Evolutionary conservation across 2,888 invertebrate genomes (phyloP).

Genomic region (Apocheima hispidaria): DNA sequence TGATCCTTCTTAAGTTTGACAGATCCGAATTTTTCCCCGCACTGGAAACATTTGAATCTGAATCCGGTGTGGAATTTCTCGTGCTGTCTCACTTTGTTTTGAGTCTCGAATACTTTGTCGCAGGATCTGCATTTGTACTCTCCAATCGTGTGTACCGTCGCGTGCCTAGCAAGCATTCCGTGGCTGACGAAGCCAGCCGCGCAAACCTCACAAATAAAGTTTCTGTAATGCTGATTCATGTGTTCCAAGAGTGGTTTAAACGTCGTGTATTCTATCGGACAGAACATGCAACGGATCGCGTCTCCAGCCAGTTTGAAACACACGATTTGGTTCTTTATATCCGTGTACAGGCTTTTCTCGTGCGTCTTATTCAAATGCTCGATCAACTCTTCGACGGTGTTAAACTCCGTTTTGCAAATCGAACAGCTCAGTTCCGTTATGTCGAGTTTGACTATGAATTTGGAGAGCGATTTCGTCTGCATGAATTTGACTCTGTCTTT

Average conservation of each 20-base stretch:
- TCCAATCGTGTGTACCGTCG: constrained; percentile 63
- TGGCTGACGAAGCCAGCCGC: constrained; percentile 68
- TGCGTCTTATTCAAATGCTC: constrained; percentile 53
- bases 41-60: constrained; percentile 64
- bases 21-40: constrained; percentile 64
- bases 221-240: constrained; percentile 72
- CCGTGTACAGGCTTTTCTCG: constrained; percentile 48
- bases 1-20: constrained; percentile 63
- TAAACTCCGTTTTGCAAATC: constrained; percentile 48
- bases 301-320: constrained; percentile 70
- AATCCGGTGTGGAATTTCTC: constrained; percentile 72
- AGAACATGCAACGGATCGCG: constrained; percentile 62
- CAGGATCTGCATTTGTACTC: constrained; percentile 69
- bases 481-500: constrained; percentile 59
- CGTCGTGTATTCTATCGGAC: constrained; percentile 54
- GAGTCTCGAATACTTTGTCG: constrained; percentile 78
- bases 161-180: constrained; percentile 62
- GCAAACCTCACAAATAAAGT: constrained; percentile 68
- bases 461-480: constrained; percentile 51
- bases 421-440: constrained; percentile 57
- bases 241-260: constrained; percentile 71
- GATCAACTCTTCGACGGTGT: constrained; percentile 50
- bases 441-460: constrained; percentile 57
- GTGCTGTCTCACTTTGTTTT: constrained; percentile 74
- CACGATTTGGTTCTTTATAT: constrained; percentile 60